A percentile compares a stretch with the other conserved stretches of the same genome.
Conservation (phyloP, 1,140 invertebrate species). For the Drosophila punjabiensis region DNA sequence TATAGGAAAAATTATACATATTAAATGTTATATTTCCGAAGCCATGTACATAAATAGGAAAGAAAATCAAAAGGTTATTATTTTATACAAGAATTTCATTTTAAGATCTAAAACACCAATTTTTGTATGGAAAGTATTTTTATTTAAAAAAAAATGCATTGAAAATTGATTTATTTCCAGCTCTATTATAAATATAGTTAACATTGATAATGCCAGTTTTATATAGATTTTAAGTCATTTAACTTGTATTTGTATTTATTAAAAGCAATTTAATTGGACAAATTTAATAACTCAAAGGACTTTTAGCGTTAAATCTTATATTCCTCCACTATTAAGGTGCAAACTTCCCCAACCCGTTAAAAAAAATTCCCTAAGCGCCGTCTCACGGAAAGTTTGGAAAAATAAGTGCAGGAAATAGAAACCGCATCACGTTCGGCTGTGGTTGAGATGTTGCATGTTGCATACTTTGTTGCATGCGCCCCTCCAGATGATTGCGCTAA, state of each 20-base stretch:
- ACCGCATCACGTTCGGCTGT: conserved; percentile 72
- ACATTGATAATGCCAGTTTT: background rate
- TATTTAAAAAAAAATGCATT: no score
- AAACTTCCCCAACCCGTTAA: background rate
- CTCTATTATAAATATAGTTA: background rate
- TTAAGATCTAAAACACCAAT: no score
- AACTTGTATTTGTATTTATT: background rate
- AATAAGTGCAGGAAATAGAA: conserved; percentile 57
- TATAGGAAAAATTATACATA: no score
- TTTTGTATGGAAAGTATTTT: no score
- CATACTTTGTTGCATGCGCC: conserved; percentile 67
- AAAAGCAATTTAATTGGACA: no score
- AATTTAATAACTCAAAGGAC: background rate
- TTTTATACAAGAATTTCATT: no score
- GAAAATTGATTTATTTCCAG: no score
- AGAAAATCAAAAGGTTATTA: no score
- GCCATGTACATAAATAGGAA: no score
- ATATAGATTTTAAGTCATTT: background rate
- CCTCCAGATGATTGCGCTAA: conserved; percentile 66
- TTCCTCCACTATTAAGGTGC: conserved; percentile 7
- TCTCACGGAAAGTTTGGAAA: conserved; percentile 27
- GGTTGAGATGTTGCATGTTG: conserved; percentile 68
- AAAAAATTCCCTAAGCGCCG: conserved; percentile 2
- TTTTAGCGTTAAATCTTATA: background rate
- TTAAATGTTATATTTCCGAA: no score